These are phyloP conservation scores for Epistrophella euchroma DNA, from an alignment of 2,888 invertebrate genomes.

Conservation along the genomic window DNA sequence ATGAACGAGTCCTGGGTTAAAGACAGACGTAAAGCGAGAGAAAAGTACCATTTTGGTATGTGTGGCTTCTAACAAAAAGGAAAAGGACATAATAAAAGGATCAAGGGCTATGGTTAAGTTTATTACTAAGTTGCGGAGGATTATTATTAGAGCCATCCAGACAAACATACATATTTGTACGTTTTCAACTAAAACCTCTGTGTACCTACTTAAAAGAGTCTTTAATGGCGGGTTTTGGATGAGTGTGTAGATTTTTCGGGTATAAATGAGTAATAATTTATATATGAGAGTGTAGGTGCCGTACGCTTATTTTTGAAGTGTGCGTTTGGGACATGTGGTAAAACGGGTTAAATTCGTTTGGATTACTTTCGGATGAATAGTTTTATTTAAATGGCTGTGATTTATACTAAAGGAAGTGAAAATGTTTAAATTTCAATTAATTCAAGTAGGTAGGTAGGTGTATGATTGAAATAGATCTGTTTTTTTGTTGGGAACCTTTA, in stretches of 20 bases:
- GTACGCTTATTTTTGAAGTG: constrained; percentile 40
- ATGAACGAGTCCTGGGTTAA: constrained; percentile 44
- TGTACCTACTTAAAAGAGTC: neutral
- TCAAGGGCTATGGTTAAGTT: constrained; percentile 62
- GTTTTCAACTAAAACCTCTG: constrained; percentile 41
- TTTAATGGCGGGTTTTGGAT: constrained; percentile 10
- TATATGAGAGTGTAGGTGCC: neutral
- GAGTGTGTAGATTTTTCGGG: constrained; percentile 16
- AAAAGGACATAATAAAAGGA: constrained; percentile 63
- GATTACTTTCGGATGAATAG: constrained; percentile 5
- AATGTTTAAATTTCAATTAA: constrained; percentile 10
- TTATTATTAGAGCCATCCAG: constrained; percentile 40
- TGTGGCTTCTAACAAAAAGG: constrained; percentile 16
- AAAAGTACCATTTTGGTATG: constrained; percentile 13
- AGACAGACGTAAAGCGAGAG: constrained; percentile 6
- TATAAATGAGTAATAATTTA: constrained; percentile 38
- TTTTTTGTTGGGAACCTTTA: neutral
- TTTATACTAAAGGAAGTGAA: neutral
- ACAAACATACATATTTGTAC: constrained; percentile 53
- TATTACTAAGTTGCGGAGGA: constrained; percentile 47
- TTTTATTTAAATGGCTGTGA: constrained; percentile 23
- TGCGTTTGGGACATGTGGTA: neutral
- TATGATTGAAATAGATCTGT: neutral
- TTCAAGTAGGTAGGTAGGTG: neutral
- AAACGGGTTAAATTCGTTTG: constrained; percentile 55